These are phyloP conservation scores for Drosophila carrolli DNA, from an alignment of 1,140 invertebrate species.

Conservation along the genomic window DNA sequence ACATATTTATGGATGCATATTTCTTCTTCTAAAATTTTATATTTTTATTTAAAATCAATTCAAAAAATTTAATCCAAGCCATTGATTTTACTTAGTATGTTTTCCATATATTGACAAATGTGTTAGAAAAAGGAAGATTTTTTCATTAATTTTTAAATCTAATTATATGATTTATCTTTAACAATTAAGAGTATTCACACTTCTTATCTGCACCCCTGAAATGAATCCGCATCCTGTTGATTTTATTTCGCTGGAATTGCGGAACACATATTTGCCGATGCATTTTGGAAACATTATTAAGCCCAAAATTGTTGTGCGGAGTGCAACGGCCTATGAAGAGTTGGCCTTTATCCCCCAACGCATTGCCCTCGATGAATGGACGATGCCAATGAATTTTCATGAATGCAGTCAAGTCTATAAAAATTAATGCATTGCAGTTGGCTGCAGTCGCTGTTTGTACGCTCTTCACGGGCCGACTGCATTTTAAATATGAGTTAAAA, in stretches of 20 bases:
- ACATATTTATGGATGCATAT: no score
- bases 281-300: slow-evolving; percentile 80
- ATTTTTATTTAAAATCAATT: no score
- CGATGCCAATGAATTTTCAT: slow-evolving; percentile 78
- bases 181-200: slow-evolving; percentile 8
- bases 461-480: slow-evolving; percentile 38
- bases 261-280: slow-evolving; percentile 77
- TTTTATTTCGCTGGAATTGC: slow-evolving; percentile 54
- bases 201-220: background rate
- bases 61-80: no score
- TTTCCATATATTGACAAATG: no score
- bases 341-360: slow-evolving; percentile 10
- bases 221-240: slow-evolving; percentile 8
- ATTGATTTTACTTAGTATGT: no score
- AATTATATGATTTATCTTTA: background rate
- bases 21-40: no score
- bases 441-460: slow-evolving; percentile 50
- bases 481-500: slow-evolving; percentile 79
- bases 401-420: slow-evolving; percentile 82
- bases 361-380: slow-evolving; percentile 35
- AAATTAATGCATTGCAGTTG: slow-evolving; percentile 80
- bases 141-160: no score
- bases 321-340: slow-evolving; percentile 79
- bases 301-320: slow-evolving; percentile 69
- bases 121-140: no score